phyloP scores from a whole-genome alignment of 2,113 vertebrate species.

The Bos javanicus region DNA sequence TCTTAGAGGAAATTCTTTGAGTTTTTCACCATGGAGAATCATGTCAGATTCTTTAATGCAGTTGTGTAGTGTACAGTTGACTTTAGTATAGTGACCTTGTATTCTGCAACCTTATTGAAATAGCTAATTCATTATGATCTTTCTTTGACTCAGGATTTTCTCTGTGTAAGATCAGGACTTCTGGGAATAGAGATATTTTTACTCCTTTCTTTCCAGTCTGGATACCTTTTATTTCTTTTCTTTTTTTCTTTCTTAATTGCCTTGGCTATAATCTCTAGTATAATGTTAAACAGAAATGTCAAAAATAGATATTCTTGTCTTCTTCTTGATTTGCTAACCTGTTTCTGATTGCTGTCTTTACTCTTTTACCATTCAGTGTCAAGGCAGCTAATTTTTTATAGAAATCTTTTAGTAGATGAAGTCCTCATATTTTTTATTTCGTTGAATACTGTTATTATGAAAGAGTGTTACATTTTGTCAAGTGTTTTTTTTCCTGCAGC shows the following conservation, averaged over 20 bases:
- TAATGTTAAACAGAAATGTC: not conserved
- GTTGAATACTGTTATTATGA: not conserved
- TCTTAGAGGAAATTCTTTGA: not conserved
- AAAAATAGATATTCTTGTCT: not conserved
- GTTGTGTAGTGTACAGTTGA: not conserved
- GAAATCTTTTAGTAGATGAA: not conserved
- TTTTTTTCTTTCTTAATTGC: not conserved
- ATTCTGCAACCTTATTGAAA: not conserved
- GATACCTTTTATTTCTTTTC: not conserved
- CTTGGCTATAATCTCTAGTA: not conserved
- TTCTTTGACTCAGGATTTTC: not conserved
- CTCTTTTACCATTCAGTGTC: not conserved
- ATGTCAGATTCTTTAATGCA: not conserved
- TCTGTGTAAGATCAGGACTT: not conserved
- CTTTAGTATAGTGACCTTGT: not conserved
- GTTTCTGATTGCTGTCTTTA: not conserved
- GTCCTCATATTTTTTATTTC: not conserved
- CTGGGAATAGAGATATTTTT: not conserved
- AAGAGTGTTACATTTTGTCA: not conserved
- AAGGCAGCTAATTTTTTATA: not conserved
- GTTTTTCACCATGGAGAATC: not conserved
- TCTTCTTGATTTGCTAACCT: not conserved
- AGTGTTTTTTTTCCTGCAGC: not conserved
- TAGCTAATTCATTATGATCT: not conserved
- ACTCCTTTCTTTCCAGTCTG: not conserved